Conservation (phyloP, 1,140 invertebrate species). For the Rhyacophila brunnea region DNA sequence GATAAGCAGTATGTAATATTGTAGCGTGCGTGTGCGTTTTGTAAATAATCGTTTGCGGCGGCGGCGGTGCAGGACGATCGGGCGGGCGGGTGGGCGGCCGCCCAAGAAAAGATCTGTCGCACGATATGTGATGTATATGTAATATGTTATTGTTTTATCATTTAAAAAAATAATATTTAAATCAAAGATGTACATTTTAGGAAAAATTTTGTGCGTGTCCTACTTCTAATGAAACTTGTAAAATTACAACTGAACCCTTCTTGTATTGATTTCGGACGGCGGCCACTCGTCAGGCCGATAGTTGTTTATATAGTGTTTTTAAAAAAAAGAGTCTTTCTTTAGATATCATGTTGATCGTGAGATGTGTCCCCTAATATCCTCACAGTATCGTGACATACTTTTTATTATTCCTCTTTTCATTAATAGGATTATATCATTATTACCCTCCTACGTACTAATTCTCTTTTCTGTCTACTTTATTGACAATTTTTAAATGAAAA, state of each 20-base stretch:
- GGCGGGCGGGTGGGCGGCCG: background rate
- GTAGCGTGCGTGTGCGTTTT: no score
- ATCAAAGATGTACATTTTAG: constrained; percentile 32
- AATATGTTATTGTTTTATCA: constrained; percentile 31
- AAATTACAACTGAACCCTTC: constrained; percentile 3
- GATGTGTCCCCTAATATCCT: background rate
- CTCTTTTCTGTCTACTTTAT: constrained; percentile 34
- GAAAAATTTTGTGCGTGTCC: constrained; percentile 28
- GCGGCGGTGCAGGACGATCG: no score
- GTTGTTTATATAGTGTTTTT: constrained; percentile 1
- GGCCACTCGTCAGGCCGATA: background rate
- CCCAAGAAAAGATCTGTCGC: constrained; percentile 33
- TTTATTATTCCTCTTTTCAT: constrained; percentile 17
- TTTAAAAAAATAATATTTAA: constrained; percentile 28
- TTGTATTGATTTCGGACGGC: background rate
- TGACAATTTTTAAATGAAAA: constrained; percentile 24
- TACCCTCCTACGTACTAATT: constrained; percentile 26
- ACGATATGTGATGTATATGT: constrained; percentile 34
- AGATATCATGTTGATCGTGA: background rate
- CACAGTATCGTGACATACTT: constrained; percentile 8
- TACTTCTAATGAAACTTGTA: constrained; percentile 28
- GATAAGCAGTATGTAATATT: no score
- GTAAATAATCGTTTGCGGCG: no score
- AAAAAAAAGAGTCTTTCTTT: constrained; percentile 3
- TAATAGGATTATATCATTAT: constrained; percentile 27